Evolutionary conservation across 2,797 vertebrate genomes (phyloP).

Genomic region (Gallinago nigripennis): DNA sequence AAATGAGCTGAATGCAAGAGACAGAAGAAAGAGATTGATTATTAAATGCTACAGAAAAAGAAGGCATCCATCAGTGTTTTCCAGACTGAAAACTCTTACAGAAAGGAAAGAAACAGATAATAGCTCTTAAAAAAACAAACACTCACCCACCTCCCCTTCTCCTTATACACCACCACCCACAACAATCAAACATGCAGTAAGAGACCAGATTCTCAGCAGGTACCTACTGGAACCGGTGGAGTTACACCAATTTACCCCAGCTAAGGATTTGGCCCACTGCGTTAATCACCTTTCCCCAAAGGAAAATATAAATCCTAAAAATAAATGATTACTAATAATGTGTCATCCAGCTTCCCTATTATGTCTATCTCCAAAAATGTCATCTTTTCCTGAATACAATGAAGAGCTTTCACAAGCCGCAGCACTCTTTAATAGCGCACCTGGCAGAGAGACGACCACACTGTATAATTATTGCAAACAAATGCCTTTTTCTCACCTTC

Average conservation of each 20-base stretch:
- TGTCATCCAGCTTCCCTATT: constrained; percentile 18
- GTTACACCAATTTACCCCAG: background rate
- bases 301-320: constrained; percentile 6
- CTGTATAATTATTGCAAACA: constrained; percentile 42
- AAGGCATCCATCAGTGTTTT: constrained; percentile 41
- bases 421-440: constrained; percentile 8
- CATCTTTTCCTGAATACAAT: constrained; percentile 31
- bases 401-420: constrained; percentile 49
- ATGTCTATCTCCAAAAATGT: constrained; percentile 35
- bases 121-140: background rate
- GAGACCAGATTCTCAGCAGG: background rate
- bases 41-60: constrained; percentile 66
- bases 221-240: background rate
- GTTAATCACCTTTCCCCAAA: background rate
- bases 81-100: constrained; percentile 33
- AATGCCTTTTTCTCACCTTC: constrained; percentile 26
- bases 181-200: background rate
- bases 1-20: constrained; percentile 76
- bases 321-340: constrained; percentile 43
- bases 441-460: constrained; percentile 13
- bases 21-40: constrained; percentile 76
- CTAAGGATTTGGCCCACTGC: background rate
- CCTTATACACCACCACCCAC: background rate
- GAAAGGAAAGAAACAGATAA: constrained; percentile 54
- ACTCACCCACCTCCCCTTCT: background rate